Evolutionary conservation across 1,140 invertebrate genomes (phyloP).

Genomic region (Drosophila erecta): DNA sequence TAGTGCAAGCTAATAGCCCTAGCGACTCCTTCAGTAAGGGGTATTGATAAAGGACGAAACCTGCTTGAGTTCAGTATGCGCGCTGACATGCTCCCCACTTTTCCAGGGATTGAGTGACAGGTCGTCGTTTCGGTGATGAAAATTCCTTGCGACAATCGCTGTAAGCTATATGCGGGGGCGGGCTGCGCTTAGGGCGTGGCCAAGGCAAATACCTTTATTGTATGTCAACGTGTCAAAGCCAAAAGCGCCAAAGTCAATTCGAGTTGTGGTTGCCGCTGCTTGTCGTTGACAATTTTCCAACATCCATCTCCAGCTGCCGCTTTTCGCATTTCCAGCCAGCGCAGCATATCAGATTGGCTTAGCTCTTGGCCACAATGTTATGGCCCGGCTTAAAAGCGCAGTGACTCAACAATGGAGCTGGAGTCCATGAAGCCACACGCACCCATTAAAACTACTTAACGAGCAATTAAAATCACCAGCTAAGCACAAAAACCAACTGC

Average conservation of each 20-base stretch:
- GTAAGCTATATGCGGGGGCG: conserved; percentile 63
- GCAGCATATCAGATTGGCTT: conserved; percentile 34
- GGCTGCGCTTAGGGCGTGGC: conserved; percentile 12
- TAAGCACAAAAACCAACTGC: conserved; percentile 12
- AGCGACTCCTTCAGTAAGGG: neutral
- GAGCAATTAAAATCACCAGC: conserved; percentile 70
- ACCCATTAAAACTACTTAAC: conserved; percentile 72
- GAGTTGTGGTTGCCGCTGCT: conserved; percentile 67
- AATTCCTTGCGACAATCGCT: conserved; percentile 75
- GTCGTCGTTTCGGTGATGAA: conserved; percentile 62
- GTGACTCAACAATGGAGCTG: conserved; percentile 44
- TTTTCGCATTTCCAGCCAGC: neutral
- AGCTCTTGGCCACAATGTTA: conserved; percentile 41
- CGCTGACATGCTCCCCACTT: conserved; percentile 51
- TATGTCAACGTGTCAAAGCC: conserved; percentile 81
- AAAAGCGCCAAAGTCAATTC: conserved; percentile 79
- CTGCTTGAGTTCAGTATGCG: conserved; percentile 68
- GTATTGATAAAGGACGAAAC: conserved; percentile 1
- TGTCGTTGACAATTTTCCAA: conserved; percentile 49
- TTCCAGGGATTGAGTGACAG: conserved; percentile 33
- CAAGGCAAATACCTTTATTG: conserved; percentile 77
- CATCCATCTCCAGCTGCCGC: conserved; percentile 4
- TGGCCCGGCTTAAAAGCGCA: conserved; percentile 20
- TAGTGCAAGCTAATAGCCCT: no score
- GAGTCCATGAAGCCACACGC: conserved; percentile 31